Percentiles rank a stretch among this genome's conserved stretches.
Evolutionary conservation across 2,113 vertebrate genomes (phyloP).

Genomic region (Equus quagga): DNA sequence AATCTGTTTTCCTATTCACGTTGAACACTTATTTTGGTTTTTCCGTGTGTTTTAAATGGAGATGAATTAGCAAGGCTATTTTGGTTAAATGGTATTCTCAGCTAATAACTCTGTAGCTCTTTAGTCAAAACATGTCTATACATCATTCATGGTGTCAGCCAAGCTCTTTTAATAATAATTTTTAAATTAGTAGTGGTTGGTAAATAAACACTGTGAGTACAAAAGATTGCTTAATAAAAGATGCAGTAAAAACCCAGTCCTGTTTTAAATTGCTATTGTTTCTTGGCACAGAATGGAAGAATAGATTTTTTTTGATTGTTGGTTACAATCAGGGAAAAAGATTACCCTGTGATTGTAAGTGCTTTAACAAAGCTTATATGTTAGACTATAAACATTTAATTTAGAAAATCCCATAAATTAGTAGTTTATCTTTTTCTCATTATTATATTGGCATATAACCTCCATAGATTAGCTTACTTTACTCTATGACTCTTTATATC

Average conservation of each 20-base stretch:
- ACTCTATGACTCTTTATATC: slow-evolving; percentile 28
- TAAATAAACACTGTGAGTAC: slow-evolving; percentile 65
- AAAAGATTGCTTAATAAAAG: slow-evolving; percentile 57
- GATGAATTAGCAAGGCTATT: slow-evolving; percentile 54
- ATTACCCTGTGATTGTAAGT: neutral
- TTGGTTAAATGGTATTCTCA: slow-evolving; percentile 52
- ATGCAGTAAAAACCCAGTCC: neutral
- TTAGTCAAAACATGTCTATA: slow-evolving; percentile 54
- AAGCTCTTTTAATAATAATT: slow-evolving; percentile 64
- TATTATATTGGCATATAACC: neutral
- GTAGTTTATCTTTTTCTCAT: slow-evolving; percentile 56
- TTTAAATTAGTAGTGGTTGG: slow-evolving; percentile 60
- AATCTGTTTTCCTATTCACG: slow-evolving; percentile 49
- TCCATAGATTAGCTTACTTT: neutral
- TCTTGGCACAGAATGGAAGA: slow-evolving; percentile 39
- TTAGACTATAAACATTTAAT: slow-evolving; percentile 53
- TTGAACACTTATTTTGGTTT: slow-evolving; percentile 42
- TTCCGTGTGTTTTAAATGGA: slow-evolving; percentile 55
- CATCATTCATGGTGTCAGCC: slow-evolving; percentile 48
- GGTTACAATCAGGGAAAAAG: neutral
- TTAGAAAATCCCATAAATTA: slow-evolving; percentile 40
- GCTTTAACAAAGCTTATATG: neutral
- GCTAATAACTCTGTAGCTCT: slow-evolving; percentile 41
- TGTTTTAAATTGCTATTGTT: slow-evolving; percentile 48
- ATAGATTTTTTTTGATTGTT: neutral